phyloP scores from a whole-genome alignment of 2,888 invertebrate species.

The Cerastis rubricosa region DNA sequence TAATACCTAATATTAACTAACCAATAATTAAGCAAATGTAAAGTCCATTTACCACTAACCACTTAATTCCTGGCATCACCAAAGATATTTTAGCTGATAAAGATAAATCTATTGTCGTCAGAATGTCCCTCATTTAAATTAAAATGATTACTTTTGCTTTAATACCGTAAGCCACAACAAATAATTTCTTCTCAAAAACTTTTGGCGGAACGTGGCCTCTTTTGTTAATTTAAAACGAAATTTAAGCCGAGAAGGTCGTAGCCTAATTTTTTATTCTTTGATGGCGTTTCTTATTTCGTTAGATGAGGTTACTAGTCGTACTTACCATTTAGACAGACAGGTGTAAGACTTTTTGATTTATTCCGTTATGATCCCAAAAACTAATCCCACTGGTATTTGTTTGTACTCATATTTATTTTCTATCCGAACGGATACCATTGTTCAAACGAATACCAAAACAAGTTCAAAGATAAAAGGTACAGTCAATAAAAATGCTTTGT shows the following conservation, averaged over 20 bases:
- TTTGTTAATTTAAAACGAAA: slow-evolving; percentile 69
- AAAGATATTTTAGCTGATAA: slow-evolving; percentile 57
- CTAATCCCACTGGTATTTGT: no score
- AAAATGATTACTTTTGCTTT: slow-evolving; percentile 70
- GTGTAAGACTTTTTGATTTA: slow-evolving; percentile 7
- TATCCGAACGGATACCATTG: no score
- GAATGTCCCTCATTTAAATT: slow-evolving; percentile 66
- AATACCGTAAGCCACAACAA: slow-evolving; percentile 67
- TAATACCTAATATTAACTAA: slow-evolving; percentile 65
- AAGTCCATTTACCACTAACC: slow-evolving; percentile 25
- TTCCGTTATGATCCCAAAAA: no score
- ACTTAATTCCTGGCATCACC: slow-evolving; percentile 50
- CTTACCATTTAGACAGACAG: slow-evolving; percentile 27
- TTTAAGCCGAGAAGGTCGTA: slow-evolving; percentile 43
- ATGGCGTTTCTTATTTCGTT: slow-evolving; percentile 43
- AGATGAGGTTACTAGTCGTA: slow-evolving; percentile 20
- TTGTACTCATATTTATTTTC: no score
- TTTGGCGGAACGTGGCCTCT: slow-evolving; percentile 60
- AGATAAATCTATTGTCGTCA: slow-evolving; percentile 61
- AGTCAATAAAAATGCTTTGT: no score
- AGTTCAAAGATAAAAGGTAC: no score
- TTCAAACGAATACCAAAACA: no score
- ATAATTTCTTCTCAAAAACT: slow-evolving; percentile 67
- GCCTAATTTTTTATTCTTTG: slow-evolving; percentile 55
- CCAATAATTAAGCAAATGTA: slow-evolving; percentile 2